Evolutionary conservation across 2,113 vertebrate species (phyloP).

Genomic region (Cyrtonyx montezumae): DNA sequence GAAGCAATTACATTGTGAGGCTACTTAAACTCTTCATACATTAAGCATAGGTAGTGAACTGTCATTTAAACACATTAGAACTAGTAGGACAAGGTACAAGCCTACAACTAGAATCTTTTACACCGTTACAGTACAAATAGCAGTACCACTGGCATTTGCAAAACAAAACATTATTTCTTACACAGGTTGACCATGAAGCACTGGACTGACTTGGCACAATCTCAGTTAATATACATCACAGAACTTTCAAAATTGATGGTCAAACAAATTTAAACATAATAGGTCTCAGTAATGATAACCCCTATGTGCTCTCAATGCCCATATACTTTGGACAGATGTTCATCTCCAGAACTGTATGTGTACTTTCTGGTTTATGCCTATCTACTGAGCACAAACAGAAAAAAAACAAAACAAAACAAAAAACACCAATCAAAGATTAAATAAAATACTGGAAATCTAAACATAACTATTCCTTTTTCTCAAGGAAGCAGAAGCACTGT

Average conservation of each 20-base stretch:
- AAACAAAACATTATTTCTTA: not conserved
- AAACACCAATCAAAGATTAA: not conserved
- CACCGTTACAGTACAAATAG: not conserved
- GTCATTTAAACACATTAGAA: not conserved
- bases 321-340: not conserved
- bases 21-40: not conserved
- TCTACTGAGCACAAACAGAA: not conserved
- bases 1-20: not conserved
- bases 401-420: not conserved
- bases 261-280: not conserved
- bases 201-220: not conserved
- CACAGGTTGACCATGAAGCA: not conserved
- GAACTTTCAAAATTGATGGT: not conserved
- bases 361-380: not conserved
- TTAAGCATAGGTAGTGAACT: not conserved
- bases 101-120: not conserved
- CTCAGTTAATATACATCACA: not conserved
- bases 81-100: not conserved
- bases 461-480: not conserved
- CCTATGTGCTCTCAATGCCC: not conserved
- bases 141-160: not conserved
- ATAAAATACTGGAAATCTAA: not conserved
- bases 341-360: not conserved
- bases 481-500: not conserved
- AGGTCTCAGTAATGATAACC: not conserved